Percentiles rank a stretch among this genome's conserved stretches.
phyloP scores from a whole-genome alignment of 2,888 invertebrate genomes.

The Cremastinae sp. region DNA sequence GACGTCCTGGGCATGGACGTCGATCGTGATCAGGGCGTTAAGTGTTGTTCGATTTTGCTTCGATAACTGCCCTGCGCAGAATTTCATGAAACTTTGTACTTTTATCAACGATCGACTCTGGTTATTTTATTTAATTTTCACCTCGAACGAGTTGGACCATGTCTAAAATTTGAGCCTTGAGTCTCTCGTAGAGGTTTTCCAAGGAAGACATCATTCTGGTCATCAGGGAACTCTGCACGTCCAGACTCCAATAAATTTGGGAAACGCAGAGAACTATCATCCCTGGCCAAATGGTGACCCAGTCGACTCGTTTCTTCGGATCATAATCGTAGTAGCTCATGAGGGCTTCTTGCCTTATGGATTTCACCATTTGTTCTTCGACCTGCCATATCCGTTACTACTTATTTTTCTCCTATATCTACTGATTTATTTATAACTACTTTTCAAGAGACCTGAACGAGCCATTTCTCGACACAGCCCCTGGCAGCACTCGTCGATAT shows the following conservation, averaged over 20 bases:
- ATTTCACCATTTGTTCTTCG: slow-evolving; percentile 89
- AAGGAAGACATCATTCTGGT: slow-evolving; percentile 83
- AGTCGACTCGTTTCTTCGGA: slow-evolving; percentile 83
- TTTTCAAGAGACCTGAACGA: slow-evolving; percentile 82
- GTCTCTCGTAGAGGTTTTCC: slow-evolving; percentile 82
- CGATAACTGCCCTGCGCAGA: slow-evolving; percentile 84
- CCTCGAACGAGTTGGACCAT: slow-evolving; percentile 87
- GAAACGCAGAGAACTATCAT: slow-evolving; percentile 91
- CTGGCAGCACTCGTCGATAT: slow-evolving; percentile 87
- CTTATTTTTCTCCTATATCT: neutral
- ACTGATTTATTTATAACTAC: neutral
- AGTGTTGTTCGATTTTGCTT: slow-evolving; percentile 89
- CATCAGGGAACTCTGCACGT: slow-evolving; percentile 87
- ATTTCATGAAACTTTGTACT: slow-evolving; percentile 4
- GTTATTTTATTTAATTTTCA: slow-evolving; percentile 50
- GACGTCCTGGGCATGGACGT: slow-evolving; percentile 93
- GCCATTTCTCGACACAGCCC: slow-evolving; percentile 94
- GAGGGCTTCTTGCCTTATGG: slow-evolving; percentile 86
- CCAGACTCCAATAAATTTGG: slow-evolving; percentile 91
- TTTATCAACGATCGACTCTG: too few species aligned
- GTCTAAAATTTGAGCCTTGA: slow-evolving; percentile 86
- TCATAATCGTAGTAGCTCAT: slow-evolving; percentile 86
- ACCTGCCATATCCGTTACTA: slow-evolving; percentile 82
- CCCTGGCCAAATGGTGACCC: slow-evolving; percentile 91
- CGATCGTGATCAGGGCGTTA: slow-evolving; percentile 91